phyloP scores from a whole-genome alignment of 2,888 invertebrate species.

The Sepioteuthis lessoniana region DNA sequence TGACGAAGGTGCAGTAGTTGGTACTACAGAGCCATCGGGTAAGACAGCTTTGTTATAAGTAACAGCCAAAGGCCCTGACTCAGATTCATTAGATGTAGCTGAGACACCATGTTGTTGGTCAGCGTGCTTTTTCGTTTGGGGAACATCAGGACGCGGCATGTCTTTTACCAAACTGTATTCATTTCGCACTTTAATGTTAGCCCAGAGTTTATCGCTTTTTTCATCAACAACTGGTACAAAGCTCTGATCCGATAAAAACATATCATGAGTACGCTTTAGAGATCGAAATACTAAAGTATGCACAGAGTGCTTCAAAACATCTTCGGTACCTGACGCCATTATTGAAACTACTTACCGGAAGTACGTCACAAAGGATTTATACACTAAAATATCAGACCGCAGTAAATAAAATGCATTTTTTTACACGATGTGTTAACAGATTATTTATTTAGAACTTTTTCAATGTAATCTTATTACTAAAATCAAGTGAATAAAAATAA shows the following conservation, averaged over 20 bases:
- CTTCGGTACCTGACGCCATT: slow-evolving; percentile 57
- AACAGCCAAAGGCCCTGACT: not conserved
- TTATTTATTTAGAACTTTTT: too few species aligned
- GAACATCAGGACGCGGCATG: slow-evolving; percentile 60
- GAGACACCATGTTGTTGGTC: not conserved
- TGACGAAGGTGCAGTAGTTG: not conserved
- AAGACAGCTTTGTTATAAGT: not conserved
- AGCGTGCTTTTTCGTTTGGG: slow-evolving; percentile 49
- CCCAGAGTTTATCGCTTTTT: slow-evolving; percentile 80
- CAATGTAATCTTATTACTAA: too few species aligned
- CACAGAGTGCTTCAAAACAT: slow-evolving; percentile 94
- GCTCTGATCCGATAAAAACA: slow-evolving; percentile 94
- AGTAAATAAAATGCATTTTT: too few species aligned
- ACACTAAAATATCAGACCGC: too few species aligned
- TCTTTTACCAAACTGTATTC: slow-evolving; percentile 85
- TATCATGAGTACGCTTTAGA: slow-evolving; percentile 96
- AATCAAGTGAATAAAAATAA: too few species aligned
- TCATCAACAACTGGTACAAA: slow-evolving; percentile 87
- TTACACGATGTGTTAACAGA: too few species aligned
- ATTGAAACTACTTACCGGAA: not conserved
- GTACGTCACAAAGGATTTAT: not conserved
- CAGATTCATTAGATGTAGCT: not conserved
- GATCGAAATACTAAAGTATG: slow-evolving; percentile 97
- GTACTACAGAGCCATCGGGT: not conserved
- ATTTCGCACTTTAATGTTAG: slow-evolving; percentile 83